phyloP scores from a whole-genome alignment of 2,113 vertebrate species.

The Gulo gulo region DNA sequence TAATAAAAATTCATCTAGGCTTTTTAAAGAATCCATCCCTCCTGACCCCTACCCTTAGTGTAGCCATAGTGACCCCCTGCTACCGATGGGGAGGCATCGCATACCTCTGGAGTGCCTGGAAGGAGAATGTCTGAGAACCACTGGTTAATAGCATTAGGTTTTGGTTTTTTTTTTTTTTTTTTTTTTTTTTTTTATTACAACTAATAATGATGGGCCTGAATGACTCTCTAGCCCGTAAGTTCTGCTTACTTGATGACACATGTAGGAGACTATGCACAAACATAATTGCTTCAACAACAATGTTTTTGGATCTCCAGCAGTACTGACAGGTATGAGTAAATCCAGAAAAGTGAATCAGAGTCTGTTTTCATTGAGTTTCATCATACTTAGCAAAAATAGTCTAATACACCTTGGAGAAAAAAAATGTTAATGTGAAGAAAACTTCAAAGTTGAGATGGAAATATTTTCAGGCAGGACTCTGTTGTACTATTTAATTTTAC shows the following conservation, averaged over 20 bases:
- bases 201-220: not conserved
- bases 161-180: not conserved
- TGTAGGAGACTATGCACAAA: not conserved
- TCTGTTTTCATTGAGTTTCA: not conserved
- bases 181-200: not conserved
- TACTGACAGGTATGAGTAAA: not conserved
- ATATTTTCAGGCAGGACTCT: not conserved
- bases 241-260: not conserved
- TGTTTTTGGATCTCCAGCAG: not conserved
- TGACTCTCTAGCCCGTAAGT: not conserved
- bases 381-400: not conserved
- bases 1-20: not conserved
- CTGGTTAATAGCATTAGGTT: not conserved
- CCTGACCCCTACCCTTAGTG: not conserved
- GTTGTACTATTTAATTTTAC: not conserved
- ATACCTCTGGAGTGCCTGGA: not conserved
- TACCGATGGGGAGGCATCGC: not conserved
- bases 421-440: not conserved
- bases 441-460: not conserved
- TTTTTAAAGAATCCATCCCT: not conserved
- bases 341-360: not conserved
- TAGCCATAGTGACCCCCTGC: not conserved
- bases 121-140: not conserved
- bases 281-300: not conserved
- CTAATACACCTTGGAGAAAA: not conserved